Base-by-base conservation (phyloP, 2,113 vertebrate species). In the Hystrix cristata region DNA sequence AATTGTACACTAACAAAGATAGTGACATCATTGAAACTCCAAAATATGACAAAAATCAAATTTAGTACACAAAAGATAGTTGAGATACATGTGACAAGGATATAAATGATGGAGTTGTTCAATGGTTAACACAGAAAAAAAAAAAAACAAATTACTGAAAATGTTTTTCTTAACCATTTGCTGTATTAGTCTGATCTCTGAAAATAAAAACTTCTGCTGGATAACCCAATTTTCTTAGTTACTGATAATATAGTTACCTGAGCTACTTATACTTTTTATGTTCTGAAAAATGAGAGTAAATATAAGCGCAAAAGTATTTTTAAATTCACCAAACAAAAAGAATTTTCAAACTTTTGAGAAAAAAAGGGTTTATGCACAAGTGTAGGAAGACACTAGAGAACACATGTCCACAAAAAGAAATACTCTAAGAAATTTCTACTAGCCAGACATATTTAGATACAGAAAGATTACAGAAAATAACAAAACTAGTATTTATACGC, bases 41-140 rank as follows among this genome's bases (percentile, higher is more conserved):
- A 91, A 90, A 91, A 74, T 80, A 86, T 57, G 82, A 82, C 46
- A 95, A 94, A 53, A 85, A 55, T 85, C 69, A 95, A 80, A 95
- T 69, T 81, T 7, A 87, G 46, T 23, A 57, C 34, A 83, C n/a
- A 27, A 78, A 87, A 69, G 16, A 69, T 1, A 88, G 25, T 25
- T 53, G 6, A 79, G 43, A 82, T 83, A 71, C 60, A 88, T 62
- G 43, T 23, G 31, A 78, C 34, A 78, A 78, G 7, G 27, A 48
- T 23, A 69, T 71, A 91, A 72, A 76, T 67, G 18, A 78, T 23
- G 15, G 6, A 55, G 34, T 5, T 90, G 1, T 84, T 95, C 29
- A 71, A 83, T 21, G 71, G 34, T 16, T 86, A 38, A 79, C 48
- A 51, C 29, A 79, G 13, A 25, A 46, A 72, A 34, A 94, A 87